These are phyloP conservation scores for Tachysurus vachellii DNA, from an alignment of 2,113 vertebrate species.

Conservation along the genomic window DNA sequence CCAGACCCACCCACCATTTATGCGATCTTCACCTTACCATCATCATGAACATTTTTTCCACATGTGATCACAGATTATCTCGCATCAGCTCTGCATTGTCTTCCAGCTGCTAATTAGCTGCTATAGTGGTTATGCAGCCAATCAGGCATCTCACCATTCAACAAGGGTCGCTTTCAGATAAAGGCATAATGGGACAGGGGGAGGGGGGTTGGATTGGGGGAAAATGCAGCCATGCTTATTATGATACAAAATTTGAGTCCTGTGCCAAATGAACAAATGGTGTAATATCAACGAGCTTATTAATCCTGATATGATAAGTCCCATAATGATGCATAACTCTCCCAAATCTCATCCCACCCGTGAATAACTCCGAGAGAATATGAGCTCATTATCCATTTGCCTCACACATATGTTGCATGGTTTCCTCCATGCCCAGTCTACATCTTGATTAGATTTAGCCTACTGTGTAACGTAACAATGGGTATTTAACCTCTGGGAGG, in stretches of 20 bases:
- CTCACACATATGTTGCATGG: conserved; percentile 43
- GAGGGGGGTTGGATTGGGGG: background rate
- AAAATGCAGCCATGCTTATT: conserved; percentile 42
- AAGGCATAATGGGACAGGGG: conserved; percentile 41
- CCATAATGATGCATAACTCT: conserved; percentile 51
- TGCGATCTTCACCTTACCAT: conserved; percentile 28
- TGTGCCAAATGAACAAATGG: conserved; percentile 52
- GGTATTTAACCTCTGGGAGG: conserved; percentile 42
- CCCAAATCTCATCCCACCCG: conserved; percentile 49
- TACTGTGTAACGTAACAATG: conserved; percentile 42
- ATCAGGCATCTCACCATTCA: conserved; percentile 69
- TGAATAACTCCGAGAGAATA: conserved; percentile 51
- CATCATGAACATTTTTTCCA: conserved; percentile 40
- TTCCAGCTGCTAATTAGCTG: conserved; percentile 73
- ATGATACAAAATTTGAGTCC: conserved; percentile 28
- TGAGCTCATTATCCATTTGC: conserved; percentile 44
- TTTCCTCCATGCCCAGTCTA: conserved; percentile 27
- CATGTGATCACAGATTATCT: conserved; percentile 59
- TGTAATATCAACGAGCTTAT: conserved; percentile 49
- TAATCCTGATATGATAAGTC: conserved; percentile 47
- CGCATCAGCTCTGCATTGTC: conserved; percentile 63
- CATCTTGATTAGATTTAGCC: conserved; percentile 45
- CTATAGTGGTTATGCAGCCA: conserved; percentile 68
- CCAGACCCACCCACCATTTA: conserved; percentile 37
- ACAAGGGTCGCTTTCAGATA: conserved; percentile 69